Base-by-base conservation (phyloP, 2,888 invertebrate species). In the Gryllus longicercus region DNA sequence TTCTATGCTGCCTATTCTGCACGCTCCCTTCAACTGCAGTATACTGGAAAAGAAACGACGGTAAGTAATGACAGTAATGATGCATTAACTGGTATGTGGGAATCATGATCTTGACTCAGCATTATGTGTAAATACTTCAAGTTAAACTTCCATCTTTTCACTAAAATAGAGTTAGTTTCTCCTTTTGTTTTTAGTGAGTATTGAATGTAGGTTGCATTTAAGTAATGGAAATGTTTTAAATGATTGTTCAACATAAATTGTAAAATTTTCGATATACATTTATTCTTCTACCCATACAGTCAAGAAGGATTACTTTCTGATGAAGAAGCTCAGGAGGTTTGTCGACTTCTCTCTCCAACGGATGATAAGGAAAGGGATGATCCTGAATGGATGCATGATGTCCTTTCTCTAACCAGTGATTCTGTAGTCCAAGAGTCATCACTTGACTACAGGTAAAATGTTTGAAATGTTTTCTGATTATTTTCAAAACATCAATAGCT, bases 261-360 rank as follows among this genome's bases (percentile, higher is more conserved):
- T 38, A 38, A 38, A 38, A 38, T 38, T 38, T 38, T 38, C 8
- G 38, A 8, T 38, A 38, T 38, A 8, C 38, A 38, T 38, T 38
- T 38, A 38, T 38, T 38, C 38, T 38, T 38, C 38, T 63, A 63
- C 1, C 8, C 16, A 18, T 63, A 82, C 88, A 94, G 94, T 87
- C 93, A 93, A 91, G 94, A 94, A 88, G 92, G 92, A 86, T 89
- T 95, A 85, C 90, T 95, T 85, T 95, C 95, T 82, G 96, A 96
- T 87, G 96, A 96, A 88, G 95, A 96, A 88, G 96, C 96, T 84
- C 94, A 95, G 87, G 95, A 96, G 90, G 95, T 96, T 84, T 93
- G 93, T 84, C 92, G 94, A 86, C 91, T 96, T 86, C 87, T 96
- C 85, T 93, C 93, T 83, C 92, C 93, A 16, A 85, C 85, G 82